These are phyloP conservation scores for Athene noctua DNA, from an alignment of 2,113 vertebrate species.

Conservation along the genomic window DNA sequence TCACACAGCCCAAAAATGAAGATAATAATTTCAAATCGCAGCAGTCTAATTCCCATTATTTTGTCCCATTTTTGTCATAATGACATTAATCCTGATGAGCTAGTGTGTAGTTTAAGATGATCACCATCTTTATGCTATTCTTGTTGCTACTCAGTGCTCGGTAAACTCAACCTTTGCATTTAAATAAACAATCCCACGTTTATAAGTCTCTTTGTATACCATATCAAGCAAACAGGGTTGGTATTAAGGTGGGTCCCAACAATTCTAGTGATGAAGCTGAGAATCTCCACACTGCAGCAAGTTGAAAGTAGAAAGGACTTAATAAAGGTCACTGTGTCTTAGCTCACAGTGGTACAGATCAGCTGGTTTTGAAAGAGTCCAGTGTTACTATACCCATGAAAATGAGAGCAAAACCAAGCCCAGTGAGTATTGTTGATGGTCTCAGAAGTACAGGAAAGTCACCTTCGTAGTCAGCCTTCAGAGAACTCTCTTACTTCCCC, in stretches of 20 bases:
- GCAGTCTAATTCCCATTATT: neutral
- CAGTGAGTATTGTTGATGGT: neutral
- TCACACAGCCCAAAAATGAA: neutral
- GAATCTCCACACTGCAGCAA: neutral
- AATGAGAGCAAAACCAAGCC: neutral
- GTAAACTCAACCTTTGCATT: neutral
- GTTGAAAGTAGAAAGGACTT: neutral
- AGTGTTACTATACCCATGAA: neutral
- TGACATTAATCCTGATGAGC: neutral
- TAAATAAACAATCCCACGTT: neutral
- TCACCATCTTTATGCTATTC: neutral
- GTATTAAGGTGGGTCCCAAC: neutral
- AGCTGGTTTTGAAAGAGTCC: neutral
- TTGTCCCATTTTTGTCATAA: neutral
- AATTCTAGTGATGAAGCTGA: neutral
- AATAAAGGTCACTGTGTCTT: neutral
- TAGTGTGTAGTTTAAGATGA: neutral
- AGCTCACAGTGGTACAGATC: neutral
- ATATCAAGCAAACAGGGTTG: neutral
- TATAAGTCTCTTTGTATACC: neutral
- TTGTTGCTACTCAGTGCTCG: neutral
- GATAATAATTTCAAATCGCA: neutral
- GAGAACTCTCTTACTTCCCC: neutral
- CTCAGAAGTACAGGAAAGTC: neutral
- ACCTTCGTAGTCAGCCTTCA: fast-evolving